These are phyloP conservation scores for Cerceris ruficornis DNA, from an alignment of 2,888 invertebrate species.

Conservation along the genomic window DNA sequence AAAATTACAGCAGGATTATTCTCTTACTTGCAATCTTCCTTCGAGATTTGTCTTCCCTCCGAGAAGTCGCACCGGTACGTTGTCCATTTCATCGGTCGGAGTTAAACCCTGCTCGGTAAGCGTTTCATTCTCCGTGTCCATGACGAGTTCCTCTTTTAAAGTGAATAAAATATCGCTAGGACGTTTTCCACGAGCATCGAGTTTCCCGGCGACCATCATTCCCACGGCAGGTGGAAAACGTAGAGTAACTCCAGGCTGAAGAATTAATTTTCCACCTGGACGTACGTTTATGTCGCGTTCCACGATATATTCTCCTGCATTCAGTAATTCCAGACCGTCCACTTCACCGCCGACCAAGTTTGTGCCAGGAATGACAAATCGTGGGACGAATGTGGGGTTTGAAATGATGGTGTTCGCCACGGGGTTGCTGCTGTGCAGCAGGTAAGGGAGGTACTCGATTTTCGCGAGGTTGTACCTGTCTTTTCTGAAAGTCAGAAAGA, in stretches of 20 bases:
- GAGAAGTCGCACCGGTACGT: constrained; percentile 89
- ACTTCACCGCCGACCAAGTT: constrained; percentile 95
- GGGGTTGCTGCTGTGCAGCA: constrained; percentile 94
- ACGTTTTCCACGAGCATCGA: constrained; percentile 91
- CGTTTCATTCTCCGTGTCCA: constrained; percentile 85
- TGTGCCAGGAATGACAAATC: constrained; percentile 88
- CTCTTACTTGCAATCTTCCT: constrained; percentile 89
- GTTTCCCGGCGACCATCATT: constrained; percentile 96
- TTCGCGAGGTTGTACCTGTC: constrained; percentile 97
- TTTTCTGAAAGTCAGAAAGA: constrained; percentile 84
- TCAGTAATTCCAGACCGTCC: constrained; percentile 92
- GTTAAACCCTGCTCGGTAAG: constrained; percentile 82
- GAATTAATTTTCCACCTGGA: constrained; percentile 94
- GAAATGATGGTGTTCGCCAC: constrained; percentile 92
- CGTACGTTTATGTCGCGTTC: constrained; percentile 96
- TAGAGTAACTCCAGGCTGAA: constrained; percentile 94
- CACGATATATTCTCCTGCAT: constrained; percentile 94
- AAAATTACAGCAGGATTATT: background rate
- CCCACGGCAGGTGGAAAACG: constrained; percentile 96
- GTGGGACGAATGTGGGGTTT: constrained; percentile 90
- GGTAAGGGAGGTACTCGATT: constrained; percentile 94
- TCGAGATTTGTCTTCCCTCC: constrained; percentile 92
- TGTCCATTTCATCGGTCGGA: constrained; percentile 84
- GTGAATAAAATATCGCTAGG: constrained; percentile 92
- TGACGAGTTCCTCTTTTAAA: constrained; percentile 88